phyloP scores from a whole-genome alignment of 2,797 vertebrate species.

The Helarctos malayanus region DNA sequence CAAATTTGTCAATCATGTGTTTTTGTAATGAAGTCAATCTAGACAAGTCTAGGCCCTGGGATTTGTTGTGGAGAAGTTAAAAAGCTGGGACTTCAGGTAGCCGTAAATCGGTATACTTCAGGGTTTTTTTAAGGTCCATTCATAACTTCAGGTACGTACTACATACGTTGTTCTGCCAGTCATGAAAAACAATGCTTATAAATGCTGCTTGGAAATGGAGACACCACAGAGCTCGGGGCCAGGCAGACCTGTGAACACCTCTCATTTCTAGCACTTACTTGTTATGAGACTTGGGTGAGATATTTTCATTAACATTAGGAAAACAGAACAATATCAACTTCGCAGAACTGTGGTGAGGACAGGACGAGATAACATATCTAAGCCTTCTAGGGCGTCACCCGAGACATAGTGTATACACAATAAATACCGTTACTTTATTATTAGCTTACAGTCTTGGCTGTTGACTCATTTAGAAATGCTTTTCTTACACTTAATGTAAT shows the following conservation, averaged over 20 bases:
- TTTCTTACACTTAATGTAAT: neutral
- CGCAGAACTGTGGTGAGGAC: neutral
- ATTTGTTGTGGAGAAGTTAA: neutral
- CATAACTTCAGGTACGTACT: neutral
- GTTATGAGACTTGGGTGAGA: neutral
- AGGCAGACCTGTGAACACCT: neutral
- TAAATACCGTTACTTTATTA: neutral
- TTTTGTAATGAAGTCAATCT: neutral
- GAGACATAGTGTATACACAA: neutral
- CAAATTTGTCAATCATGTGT: neutral
- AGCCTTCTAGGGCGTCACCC: neutral
- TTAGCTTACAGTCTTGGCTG: neutral
- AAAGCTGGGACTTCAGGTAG: neutral
- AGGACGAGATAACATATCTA: neutral
- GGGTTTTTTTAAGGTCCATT: neutral
- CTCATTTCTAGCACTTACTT: neutral
- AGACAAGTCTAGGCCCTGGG: neutral
- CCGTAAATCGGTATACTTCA: neutral
- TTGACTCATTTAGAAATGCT: neutral
- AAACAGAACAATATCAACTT: neutral
- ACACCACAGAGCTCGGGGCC: neutral
- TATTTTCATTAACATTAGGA: slow-evolving; percentile 5
- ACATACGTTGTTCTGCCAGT: neutral
- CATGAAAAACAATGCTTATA: neutral
- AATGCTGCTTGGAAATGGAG: neutral